A percentile compares a stretch with the other conserved stretches of the same genome.
Conservation (phyloP, 2,888 invertebrate genomes). For the Mesochorus sp. region DNA sequence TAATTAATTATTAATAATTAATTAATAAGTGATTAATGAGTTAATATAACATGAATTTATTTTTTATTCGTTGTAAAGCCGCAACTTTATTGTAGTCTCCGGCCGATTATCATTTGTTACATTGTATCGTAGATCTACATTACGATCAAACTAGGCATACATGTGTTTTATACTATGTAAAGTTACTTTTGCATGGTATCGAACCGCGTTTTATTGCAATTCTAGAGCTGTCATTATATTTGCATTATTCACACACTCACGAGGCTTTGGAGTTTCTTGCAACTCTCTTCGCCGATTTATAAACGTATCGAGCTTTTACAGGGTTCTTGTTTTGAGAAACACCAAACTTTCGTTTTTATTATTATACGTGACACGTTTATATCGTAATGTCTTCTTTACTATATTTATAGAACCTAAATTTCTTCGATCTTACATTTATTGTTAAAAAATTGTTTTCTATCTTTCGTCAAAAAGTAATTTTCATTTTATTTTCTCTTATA, state of each 20-base stretch:
- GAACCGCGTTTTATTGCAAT: neutral
- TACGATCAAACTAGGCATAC: neutral
- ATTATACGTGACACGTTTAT: neutral
- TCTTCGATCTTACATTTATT: neutral
- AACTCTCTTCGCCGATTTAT: neutral
- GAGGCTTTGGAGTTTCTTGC: constrained; percentile 22
- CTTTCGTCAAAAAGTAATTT: no score
- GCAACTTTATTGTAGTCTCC: no score
- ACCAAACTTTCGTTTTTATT: neutral
- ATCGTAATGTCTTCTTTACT: constrained; percentile 10
- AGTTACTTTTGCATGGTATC: constrained; percentile 26
- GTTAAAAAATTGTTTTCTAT: neutral
- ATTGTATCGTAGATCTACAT: neutral
- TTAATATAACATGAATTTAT: no score
- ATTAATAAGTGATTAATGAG: no score
- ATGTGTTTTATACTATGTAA: constrained; percentile 1
- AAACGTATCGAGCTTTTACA: neutral
- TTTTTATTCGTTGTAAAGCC: no score
- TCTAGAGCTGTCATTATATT: constrained; percentile 6
- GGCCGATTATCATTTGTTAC: neutral
- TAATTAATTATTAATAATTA: no score
- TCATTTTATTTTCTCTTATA: no score
- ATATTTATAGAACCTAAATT: neutral
- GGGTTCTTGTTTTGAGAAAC: neutral
- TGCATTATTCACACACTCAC: constrained; percentile 20